Percentiles rank a stretch among this genome's conserved stretches.
phyloP scores from a whole-genome alignment of 2,113 vertebrate species.

The Tupaia chinensis region DNA sequence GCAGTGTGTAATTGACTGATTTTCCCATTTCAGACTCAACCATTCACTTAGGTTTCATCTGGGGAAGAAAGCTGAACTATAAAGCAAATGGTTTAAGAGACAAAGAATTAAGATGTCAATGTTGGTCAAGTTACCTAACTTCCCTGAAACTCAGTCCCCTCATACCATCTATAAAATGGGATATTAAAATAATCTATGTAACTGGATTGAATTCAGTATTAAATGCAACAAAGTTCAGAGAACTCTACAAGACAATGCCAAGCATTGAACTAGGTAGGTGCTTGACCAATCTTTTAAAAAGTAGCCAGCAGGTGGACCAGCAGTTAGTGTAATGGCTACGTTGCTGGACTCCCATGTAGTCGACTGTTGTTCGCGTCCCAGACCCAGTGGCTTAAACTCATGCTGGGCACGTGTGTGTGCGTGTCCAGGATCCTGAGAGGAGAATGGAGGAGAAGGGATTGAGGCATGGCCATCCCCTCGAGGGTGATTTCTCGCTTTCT shows the following conservation, averaged over 20 bases:
- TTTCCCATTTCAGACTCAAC: slow-evolving; percentile 17
- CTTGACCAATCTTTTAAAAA: neutral
- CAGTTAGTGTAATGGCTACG: too few relatives aligned
- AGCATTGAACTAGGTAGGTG: neutral
- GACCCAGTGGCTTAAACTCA: too few relatives aligned
- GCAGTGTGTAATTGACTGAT: neutral
- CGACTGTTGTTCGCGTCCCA: too few relatives aligned
- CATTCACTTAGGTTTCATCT: slow-evolving; percentile 27
- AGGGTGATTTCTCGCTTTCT: too few relatives aligned
- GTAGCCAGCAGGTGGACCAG: neutral
- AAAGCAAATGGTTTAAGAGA: neutral
- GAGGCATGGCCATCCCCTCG: too few relatives aligned
- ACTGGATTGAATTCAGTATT: neutral
- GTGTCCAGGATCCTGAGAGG: too few relatives aligned
- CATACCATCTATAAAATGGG: neutral
- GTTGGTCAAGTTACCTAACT: neutral
- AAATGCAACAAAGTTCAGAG: neutral
- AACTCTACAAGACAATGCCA: neutral
- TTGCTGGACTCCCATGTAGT: too few relatives aligned
- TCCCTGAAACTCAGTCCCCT: neutral
- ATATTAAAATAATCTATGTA: neutral
- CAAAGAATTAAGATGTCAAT: neutral
- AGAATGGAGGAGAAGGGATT: too few relatives aligned
- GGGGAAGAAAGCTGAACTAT: neutral
- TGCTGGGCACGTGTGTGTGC: too few relatives aligned